Percentiles rank a stretch among this genome's conserved stretches.
Evolutionary conservation across 2,797 vertebrate genomes (phyloP).

Genomic region (Danio jaintianensis): DNA sequence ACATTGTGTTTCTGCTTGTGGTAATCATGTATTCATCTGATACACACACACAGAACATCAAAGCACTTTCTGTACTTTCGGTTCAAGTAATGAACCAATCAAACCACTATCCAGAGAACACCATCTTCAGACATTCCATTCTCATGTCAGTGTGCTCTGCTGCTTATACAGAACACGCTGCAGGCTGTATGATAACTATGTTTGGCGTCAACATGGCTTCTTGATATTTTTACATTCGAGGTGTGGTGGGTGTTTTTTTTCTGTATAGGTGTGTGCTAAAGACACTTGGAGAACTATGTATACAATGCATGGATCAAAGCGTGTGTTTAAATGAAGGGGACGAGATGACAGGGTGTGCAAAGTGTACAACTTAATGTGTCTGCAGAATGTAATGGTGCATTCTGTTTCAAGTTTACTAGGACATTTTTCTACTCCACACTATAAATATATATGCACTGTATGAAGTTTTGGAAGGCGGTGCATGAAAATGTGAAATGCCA

Average conservation of each 20-base stretch:
- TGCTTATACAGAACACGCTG: not conserved
- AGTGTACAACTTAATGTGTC: not conserved
- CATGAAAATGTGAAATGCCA: not conserved
- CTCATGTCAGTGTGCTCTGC: not conserved
- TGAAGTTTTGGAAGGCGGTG: not conserved
- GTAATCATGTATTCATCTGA: constrained; percentile 24
- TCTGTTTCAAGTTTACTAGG: not conserved
- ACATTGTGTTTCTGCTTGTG: constrained; percentile 45
- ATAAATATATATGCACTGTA: not conserved
- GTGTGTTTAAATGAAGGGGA: not conserved
- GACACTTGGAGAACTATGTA: not conserved
- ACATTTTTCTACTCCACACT: not conserved
- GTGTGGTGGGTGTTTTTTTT: constrained; percentile 7
- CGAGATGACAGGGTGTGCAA: not conserved
- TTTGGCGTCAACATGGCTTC: not conserved
- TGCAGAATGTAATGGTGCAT: not conserved
- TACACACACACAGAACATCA: constrained; percentile 19
- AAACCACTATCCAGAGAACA: not conserved
- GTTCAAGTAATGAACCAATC: constrained; percentile 17
- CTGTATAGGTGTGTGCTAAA: constrained; percentile 1
- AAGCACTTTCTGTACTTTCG: constrained; percentile 42
- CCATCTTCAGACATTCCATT: constrained; percentile 19
- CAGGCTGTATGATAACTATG: not conserved
- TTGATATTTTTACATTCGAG: not conserved
- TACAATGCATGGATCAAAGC: not conserved